Evolutionary conservation across 2,113 vertebrate genomes (phyloP), one percentile per base, ranked within the genome.

Genomic region (Microcebus griseorufus): DNA sequence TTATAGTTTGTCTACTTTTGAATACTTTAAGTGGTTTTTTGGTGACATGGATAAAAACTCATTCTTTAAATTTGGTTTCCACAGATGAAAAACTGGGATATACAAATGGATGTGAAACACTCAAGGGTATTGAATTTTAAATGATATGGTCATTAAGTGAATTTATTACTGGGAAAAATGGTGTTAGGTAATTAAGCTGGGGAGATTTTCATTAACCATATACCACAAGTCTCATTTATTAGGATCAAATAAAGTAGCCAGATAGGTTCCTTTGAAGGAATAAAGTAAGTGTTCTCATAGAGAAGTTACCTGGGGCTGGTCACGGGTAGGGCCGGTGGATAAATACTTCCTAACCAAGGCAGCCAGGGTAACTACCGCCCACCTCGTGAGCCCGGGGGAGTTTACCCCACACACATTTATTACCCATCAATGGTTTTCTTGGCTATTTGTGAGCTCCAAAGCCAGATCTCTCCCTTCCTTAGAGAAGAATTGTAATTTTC

Each of bases 1-100:
- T 67, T 78, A n/a, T 65, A 85, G 70, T 73, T 97, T 73, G 89
- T 27, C 76, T 91, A 60, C 87, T 89, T 93, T 95, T n/a, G 17
- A 96, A 83, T 48, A 55, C 39, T 62, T 84, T 45, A 80, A 80
- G 17, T 80, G 42, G 55, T 70, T 79, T 96, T 64, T 80, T 62
- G 62, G 69, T 85, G 93, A 65, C 76, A 64, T 1, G 73, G 64
- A 65, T 93, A 88, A 90, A 95, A 88, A 76, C 12, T 5, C 37
- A 64, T 37, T 65, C 37, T 88, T 93, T 82, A 70, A 88, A 76
- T 88, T 72, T 90, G 20, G 48, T 85, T 94, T 92, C 70, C 69
- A 79, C 42, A 58, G 73, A 55, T 69, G 91, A 76, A 91, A 25
- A 22, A 90, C 76, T 29, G 22, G 14, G 18, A 64, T 29, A 78